Base-by-base conservation (phyloP, 2,113 vertebrate genomes). In the Callospermophilus lateralis region DNA sequence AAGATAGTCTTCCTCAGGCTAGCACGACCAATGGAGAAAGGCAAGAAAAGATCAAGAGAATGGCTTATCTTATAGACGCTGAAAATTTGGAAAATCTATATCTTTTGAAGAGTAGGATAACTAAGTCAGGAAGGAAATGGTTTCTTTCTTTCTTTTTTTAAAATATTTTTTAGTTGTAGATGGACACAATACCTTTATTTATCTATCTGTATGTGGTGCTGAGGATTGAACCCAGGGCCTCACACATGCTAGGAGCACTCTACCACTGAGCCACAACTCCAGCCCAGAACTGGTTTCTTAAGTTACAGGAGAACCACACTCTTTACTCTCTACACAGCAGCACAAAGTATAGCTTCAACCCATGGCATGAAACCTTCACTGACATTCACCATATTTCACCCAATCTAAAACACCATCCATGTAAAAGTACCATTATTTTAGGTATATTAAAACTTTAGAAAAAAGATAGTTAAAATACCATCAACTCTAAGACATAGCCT, bases 381-480 rank as follows among this genome's bases (percentile, higher is more conserved):
- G n/a, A 78, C 3, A 63, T 26, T n/a, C 65, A 30, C 2, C 28
- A n/a, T 11, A 90, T 42, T 92, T 94, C 30, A 74, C 61, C 70
- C 83, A 68, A 68, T 42, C 48, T 58, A 88, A 79, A 93, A 67
- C 6, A 34, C 11, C 63, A 92, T 0, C 48, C 39, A 85, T 74
- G 28, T 76, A 24, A 87, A 73, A 91, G 77, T 32, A 68, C 0
- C 32, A 74, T 20, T 42, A 65, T 65, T 63, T 10, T 77, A 90
- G 45, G 30, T 16, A 84, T 12, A 84, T 22, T 68, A 84, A 67
- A 34, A 94, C n/a, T 45, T 45, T 45, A n/a, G 15, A 73, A 58
- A 53, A 92, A 94, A 11, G 34, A 37, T 0, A 67, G 58, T 96
- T 9, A 89, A 88, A 95, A 89, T n/a, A 34, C 20, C 24, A 91